Conservation (phyloP, 2,888 invertebrate species). For the Rhyacophila evoluta region DNA sequence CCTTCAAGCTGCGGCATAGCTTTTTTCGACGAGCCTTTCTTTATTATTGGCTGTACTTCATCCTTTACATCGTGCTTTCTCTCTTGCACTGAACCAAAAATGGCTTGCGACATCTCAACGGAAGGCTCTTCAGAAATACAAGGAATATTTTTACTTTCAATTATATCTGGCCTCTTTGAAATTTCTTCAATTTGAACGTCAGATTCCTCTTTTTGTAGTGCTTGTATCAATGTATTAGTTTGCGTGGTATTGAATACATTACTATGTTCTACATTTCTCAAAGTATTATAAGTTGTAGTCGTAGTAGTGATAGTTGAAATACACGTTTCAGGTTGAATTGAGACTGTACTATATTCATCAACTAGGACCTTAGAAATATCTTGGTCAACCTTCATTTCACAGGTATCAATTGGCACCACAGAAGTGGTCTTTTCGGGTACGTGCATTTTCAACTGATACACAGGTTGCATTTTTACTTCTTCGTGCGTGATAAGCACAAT, state of each 20-base stretch:
- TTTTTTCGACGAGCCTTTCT: conserved; percentile 37
- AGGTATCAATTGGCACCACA: not conserved
- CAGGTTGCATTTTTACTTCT: conserved; percentile 76
- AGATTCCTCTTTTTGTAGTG: not conserved
- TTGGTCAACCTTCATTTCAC: not conserved
- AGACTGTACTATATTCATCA: not conserved
- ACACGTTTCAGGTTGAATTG: not conserved
- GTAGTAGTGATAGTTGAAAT: not conserved
- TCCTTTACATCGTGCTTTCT: conserved; percentile 58
- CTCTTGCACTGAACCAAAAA: conserved; percentile 75
- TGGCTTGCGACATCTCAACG: conserved; percentile 67
- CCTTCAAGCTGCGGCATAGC: conserved; percentile 40
- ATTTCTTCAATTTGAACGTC: not conserved
- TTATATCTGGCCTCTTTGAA: not conserved
- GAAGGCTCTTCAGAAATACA: not conserved
- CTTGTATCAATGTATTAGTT: not conserved
- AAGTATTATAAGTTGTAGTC: not conserved
- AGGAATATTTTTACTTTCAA: not conserved
- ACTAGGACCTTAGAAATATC: not conserved
- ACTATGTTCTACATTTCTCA: not conserved
- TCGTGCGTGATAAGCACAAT: conserved; percentile 80
- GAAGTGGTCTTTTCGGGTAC: conserved; percentile 57
- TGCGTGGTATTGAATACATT: not conserved
- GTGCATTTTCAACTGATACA: conserved; percentile 75
- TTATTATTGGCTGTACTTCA: conserved; percentile 1